These are phyloP conservation scores for Hermatobates lingyangjiaoensis DNA, from an alignment of 1,140 invertebrate species.

Conservation along the genomic window DNA sequence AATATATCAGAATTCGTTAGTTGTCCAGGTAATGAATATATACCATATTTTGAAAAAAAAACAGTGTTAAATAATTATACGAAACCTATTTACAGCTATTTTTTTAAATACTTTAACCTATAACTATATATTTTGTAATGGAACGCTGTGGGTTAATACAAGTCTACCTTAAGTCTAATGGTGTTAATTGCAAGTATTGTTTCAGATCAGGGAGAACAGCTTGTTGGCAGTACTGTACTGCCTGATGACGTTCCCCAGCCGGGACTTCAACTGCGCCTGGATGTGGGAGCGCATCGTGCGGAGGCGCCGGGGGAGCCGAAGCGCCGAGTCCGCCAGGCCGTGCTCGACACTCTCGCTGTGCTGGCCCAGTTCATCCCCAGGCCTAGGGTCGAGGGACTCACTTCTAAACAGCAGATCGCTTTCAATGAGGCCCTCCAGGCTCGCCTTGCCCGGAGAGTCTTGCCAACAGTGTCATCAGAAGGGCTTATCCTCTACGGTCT, in stretches of 20 bases:
- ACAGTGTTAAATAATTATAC: too few species aligned
- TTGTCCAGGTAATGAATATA: too few species aligned
- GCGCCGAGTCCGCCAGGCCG: constrained; percentile 51
- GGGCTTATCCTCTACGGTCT: constrained; percentile 46
- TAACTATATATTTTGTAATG: too few species aligned
- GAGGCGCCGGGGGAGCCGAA: constrained; percentile 13
- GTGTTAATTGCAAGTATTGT: background rate
- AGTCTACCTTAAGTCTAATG: too few species aligned
- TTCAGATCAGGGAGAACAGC: constrained; percentile 49
- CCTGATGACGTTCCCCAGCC: constrained; percentile 57
- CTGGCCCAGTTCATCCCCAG: constrained; percentile 44
- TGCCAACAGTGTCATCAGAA: constrained; percentile 41
- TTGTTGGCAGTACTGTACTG: constrained; percentile 57
- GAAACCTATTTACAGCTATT: too few species aligned
- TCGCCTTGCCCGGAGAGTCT: constrained; percentile 38
- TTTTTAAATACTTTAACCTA: too few species aligned
- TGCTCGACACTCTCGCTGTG: constrained; percentile 60
- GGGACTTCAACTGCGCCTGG: constrained; percentile 48
- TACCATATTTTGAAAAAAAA: too few species aligned
- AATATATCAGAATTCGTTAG: too few species aligned
- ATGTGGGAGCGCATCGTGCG: constrained; percentile 30
- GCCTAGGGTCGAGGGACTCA: too few species aligned
- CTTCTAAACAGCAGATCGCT: too few species aligned
- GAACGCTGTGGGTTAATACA: too few species aligned
- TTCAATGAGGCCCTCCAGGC: constrained; percentile 20